Evolutionary conservation across 2,797 vertebrate genomes (phyloP), one percentile per base, ranked within the genome.

Genomic region (Lutjanus argentimaculatus): DNA sequence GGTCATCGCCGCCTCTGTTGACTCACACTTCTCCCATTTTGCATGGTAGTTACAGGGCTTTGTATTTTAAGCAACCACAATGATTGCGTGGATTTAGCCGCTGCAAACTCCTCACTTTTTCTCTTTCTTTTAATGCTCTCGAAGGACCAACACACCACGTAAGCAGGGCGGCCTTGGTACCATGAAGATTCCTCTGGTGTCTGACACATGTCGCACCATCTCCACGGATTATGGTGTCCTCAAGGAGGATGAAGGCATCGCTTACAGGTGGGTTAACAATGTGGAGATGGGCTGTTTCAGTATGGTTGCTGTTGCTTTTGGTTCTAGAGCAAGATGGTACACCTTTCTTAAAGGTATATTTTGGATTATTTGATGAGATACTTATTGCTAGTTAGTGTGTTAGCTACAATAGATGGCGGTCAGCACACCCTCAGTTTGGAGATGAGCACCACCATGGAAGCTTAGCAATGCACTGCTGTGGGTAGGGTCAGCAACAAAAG

Each of bases 21-120:
- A 99, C 92, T 99, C 98, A 1, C 98, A 99, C 84, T 98, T 98
- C 86, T 98, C 97, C 89, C 98, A 99, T 88, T 96, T 98, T 40
- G 97, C 97, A 72, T 99, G 98, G 99, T 99, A 97, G 9, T 43
- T 62, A 22, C 16, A 14, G 1, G 8, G 0, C 40, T 67, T 64
- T n/a, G 2, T 25, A 15, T 25, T 22, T 63, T 7, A 40, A 63
- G 48, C 25, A 48, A 7, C 10, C 14, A 15, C 8, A 7, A 3
- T 11, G 7, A 59, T n/a, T 36, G 30, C 13, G 3, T 52, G 12
- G 7, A 9, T 62, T 58, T 14, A 16, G n/a, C 7, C 75, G 1
- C 21, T 15, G 15, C n/a, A 30, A 48, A 67, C 6, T 8, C 14
- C 15, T 77, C 2, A 68, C 7, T 2, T 66, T 68, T 36, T 52